Evolutionary conservation across 2,888 invertebrate genomes (phyloP).

Genomic region (Acrocyrtus sp.): DNA sequence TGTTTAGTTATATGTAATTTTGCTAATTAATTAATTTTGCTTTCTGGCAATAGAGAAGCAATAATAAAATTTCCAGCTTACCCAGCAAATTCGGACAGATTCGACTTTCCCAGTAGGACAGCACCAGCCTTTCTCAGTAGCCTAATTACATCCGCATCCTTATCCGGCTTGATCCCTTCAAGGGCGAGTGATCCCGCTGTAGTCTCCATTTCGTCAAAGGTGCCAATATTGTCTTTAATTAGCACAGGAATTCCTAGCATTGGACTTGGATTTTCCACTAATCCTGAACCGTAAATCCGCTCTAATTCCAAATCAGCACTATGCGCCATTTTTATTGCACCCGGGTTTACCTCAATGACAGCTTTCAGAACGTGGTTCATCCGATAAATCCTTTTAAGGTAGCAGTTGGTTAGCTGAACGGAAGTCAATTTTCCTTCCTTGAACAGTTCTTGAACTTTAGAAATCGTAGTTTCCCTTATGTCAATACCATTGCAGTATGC

Average conservation of each 20-base stretch:
- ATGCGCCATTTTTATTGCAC: slow-evolving; percentile 27
- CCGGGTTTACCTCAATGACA: slow-evolving; percentile 36
- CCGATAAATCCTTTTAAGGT: slow-evolving; percentile 17
- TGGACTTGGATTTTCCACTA: not conserved
- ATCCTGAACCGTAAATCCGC: not conserved
- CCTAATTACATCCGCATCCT: slow-evolving; percentile 46
- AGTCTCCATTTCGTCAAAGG: slow-evolving; percentile 33
- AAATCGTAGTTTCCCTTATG: slow-evolving; percentile 50
- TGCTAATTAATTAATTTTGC: not conserved
- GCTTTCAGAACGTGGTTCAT: slow-evolving; percentile 37
- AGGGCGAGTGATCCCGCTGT: slow-evolving; percentile 35
- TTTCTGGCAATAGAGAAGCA: not conserved
- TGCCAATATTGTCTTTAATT: slow-evolving; percentile 43
- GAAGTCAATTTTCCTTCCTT: slow-evolving; percentile 16
- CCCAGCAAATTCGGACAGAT: slow-evolving; percentile 33
- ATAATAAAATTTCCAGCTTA: slow-evolving; percentile 6
- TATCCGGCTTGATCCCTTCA: slow-evolving; percentile 20
- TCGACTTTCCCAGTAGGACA: slow-evolving; percentile 47
- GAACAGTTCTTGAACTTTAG: slow-evolving; percentile 27
- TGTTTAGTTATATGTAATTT: not conserved
- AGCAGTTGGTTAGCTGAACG: slow-evolving; percentile 27
- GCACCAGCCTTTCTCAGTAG: slow-evolving; percentile 34
- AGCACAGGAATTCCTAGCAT: slow-evolving; percentile 48
- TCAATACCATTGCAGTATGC: slow-evolving; percentile 30
- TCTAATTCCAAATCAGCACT: slow-evolving; percentile 19